Base-by-base conservation (phyloP, 2,113 vertebrate species). In the Pomatorhinus ruficollis region DNA sequence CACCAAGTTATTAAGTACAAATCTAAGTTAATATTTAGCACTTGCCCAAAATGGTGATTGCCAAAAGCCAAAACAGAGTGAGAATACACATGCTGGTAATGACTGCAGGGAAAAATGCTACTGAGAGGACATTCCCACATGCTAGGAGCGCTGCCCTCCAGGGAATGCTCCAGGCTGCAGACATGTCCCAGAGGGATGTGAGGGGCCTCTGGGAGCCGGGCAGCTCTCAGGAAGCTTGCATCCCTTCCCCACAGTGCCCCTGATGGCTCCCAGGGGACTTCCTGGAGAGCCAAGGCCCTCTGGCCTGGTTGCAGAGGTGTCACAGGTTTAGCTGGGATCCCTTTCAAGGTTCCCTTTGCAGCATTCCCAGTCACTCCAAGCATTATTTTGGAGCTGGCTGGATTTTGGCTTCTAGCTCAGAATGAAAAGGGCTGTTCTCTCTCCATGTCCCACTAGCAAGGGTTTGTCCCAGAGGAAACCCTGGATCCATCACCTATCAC, bases 11-110 rank as follows among this genome's bases (percentile, higher is more conserved):
- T 39, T 87, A 79, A 92, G 70, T 92, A 76, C 70, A 79, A 84
- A 65, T 61, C 42, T 31, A 25, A 84, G 95, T 94, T 95, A 95
- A 95, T 89, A 78, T 95, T 97, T 95, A 97, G 54, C 3, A 0
- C 45, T 75, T 19, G 9, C 45, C 74, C 69, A 63, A 94, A 95
- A 81, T 0, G 0, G 71, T 35, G 83, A 35, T 50, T 61, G 75
- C n/a, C 2, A 1, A 95, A 92, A 75, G 71, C 81, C 74, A 61
- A 50, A 91, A 35, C 10, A 28, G 61, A 79, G 31, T 53, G 61
- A 89, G 90, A 87, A 96, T 42, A 40, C 65, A 20, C 37, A 5
- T 3, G 3, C 21, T 3, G 5, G 40, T 23, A 56, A 40, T 0
- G 4, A 50, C 17, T 8, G 23, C 40, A 49, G 60, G 39, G 44